Percentiles rank a stretch among this genome's conserved stretches.
These are phyloP conservation scores for Caenorhabditis remanei DNA, from an alignment of 1,140 invertebrate genomes.

Conservation along the genomic window DNA sequence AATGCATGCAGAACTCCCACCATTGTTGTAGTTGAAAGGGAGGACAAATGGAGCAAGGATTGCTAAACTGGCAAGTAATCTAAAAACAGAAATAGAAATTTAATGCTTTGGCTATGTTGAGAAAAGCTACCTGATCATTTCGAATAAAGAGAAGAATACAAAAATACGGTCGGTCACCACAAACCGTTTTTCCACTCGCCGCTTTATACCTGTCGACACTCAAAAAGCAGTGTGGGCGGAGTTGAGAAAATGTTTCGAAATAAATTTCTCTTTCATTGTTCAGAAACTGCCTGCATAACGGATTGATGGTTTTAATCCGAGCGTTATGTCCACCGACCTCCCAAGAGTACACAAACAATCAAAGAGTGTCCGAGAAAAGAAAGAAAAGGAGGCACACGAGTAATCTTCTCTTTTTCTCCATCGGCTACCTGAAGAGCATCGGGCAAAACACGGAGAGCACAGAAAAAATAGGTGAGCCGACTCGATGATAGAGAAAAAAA, in stretches of 20 bases:
- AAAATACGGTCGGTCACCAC: neutral
- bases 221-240: neutral
- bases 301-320: conserved; percentile 51
- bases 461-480: neutral
- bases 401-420: conserved; percentile 8
- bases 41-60: neutral
- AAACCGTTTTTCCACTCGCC: neutral
- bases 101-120: neutral
- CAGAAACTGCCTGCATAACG: conserved; percentile 53
- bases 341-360: conserved; percentile 27
- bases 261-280: conserved; percentile 14
- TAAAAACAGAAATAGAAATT: neutral
- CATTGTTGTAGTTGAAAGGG: conserved; percentile 58
- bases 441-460: conserved; percentile 44
- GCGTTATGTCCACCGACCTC: conserved; percentile 19
- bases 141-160: neutral
- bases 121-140: neutral
- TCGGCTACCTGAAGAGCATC: conserved; percentile 29
- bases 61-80: conserved; percentile 10
- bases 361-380: neutral
- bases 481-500: neutral
- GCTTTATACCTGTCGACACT: neutral
- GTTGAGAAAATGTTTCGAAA: conserved; percentile 26
- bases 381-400: conserved; percentile 23
- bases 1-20: conserved; percentile 64